A percentile compares a stretch with the other conserved stretches of the same genome.
Evolutionary conservation across 2,888 invertebrate species (phyloP).

Genomic region (Leptura quadrifasciata): DNA sequence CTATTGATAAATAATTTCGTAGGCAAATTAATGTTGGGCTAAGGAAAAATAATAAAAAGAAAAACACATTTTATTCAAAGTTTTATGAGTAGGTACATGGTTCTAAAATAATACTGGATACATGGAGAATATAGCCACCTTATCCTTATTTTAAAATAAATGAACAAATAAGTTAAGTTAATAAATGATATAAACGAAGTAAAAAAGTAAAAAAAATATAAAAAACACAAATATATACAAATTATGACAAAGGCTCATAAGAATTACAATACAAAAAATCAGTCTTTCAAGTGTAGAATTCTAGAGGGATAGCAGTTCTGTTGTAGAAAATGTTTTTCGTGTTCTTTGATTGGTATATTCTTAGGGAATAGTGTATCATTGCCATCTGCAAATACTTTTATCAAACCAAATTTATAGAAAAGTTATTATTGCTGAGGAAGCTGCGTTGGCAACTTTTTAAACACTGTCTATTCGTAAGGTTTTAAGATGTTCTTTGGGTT

Average conservation of each 20-base stretch:
- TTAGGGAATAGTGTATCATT: too few relatives aligned
- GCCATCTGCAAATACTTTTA: too few relatives aligned
- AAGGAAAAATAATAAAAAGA: not conserved
- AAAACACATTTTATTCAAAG: not conserved
- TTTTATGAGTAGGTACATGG: conserved; percentile 3
- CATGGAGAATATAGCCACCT: not conserved
- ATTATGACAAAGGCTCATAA: conserved; percentile 26
- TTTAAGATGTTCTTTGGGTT: too few relatives aligned
- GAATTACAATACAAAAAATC: conserved; percentile 32
- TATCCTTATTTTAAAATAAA: not conserved
- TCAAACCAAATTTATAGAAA: too few relatives aligned
- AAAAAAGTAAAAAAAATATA: conserved; percentile 12
- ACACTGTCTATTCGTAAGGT: too few relatives aligned
- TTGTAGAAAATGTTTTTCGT: not conserved
- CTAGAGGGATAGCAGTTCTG: not conserved
- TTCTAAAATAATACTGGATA: not conserved
- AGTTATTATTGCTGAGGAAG: too few relatives aligned
- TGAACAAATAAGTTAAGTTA: conserved; percentile 13
- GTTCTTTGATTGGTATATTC: not conserved
- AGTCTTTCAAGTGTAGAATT: conserved; percentile 17
- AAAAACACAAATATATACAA: conserved; percentile 34
- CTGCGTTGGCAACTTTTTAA: too few relatives aligned
- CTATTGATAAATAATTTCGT: too few relatives aligned
- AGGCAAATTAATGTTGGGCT: not conserved
- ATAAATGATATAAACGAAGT: not conserved